These are phyloP conservation scores for Heterodera filipjevi DNA, from an alignment of 2,888 invertebrate species.

Conservation along the genomic window DNA sequence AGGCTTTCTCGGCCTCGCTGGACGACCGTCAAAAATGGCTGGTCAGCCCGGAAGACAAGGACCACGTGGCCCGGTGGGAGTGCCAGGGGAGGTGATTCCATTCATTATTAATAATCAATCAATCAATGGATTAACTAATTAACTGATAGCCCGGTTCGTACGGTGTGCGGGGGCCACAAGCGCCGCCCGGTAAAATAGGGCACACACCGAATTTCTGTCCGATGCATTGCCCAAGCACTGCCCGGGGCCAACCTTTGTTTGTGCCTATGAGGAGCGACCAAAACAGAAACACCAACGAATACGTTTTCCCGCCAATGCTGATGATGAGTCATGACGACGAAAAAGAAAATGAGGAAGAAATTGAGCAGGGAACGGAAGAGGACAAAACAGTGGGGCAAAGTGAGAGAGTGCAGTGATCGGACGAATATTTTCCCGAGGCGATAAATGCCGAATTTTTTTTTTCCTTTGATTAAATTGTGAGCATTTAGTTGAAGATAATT, in stretches of 20 bases:
- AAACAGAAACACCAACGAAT: not conserved
- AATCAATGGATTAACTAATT: not conserved
- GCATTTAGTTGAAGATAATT: not conserved
- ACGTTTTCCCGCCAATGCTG: not conserved
- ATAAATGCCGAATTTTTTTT: too few species aligned
- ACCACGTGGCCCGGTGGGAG: conserved; percentile 47
- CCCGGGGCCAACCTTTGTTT: not conserved
- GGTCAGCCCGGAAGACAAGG: conserved; percentile 43
- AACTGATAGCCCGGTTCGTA: not conserved
- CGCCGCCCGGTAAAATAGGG: not conserved
- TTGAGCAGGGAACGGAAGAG: not conserved
- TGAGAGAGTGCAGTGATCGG: not conserved
- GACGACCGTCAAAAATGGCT: conserved; percentile 51
- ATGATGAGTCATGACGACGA: conserved; percentile 2
- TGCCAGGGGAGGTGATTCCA: conserved; percentile 48
- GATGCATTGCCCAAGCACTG: not conserved
- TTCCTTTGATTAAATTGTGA: too few species aligned
- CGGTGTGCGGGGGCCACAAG: not conserved
- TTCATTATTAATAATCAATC: not conserved
- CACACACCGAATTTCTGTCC: conserved; percentile 12
- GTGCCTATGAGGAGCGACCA: not conserved
- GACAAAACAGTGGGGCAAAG: not conserved
- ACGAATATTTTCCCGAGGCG: not conserved
- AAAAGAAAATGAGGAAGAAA: not conserved
- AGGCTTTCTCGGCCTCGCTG: conserved; percentile 52